These are phyloP conservation scores for Orgyia antiqua DNA, from an alignment of 2,888 invertebrate genomes.

Conservation along the genomic window DNA sequence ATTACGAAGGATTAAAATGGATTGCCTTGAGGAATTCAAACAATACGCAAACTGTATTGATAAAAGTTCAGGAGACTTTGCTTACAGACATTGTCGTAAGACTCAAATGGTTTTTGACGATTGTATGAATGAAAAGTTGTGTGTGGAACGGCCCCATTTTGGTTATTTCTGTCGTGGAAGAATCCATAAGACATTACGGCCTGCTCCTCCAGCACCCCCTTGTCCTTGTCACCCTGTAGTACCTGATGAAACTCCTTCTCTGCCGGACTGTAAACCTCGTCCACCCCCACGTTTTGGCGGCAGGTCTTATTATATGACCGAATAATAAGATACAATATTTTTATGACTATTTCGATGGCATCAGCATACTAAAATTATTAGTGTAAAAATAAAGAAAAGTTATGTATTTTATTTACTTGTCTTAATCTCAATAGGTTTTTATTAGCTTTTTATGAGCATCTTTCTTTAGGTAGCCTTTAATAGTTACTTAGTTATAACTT, in stretches of 20 bases:
- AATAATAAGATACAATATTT: too few species aligned
- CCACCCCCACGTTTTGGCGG: conserved; percentile 80
- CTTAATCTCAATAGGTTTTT: too few species aligned
- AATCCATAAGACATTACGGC: conserved; percentile 76
- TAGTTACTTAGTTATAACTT: too few species aligned
- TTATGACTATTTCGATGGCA: background rate
- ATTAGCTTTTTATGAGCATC: too few species aligned
- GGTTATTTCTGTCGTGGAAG: conserved; percentile 89
- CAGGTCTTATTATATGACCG: conserved; percentile 75
- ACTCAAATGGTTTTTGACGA: conserved; percentile 90
- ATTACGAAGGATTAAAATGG: conserved; percentile 88
- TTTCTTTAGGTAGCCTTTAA: too few species aligned
- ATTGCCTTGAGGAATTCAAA: conserved; percentile 89
- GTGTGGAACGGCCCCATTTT: conserved; percentile 85
- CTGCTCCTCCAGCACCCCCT: conserved; percentile 76
- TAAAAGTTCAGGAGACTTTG: conserved; percentile 83
- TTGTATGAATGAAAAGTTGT: conserved; percentile 88
- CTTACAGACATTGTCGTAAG: conserved; percentile 84
- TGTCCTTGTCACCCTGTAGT: conserved; percentile 75
- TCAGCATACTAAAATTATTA: too few species aligned
- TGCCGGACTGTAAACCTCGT: conserved; percentile 80
- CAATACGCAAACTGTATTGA: conserved; percentile 87
- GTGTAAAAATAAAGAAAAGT: too few species aligned
- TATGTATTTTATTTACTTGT: too few species aligned
- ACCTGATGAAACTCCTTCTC: conserved; percentile 80